These are phyloP conservation scores for Nomada lathburiana DNA, from an alignment of 2,888 invertebrate species.

Conservation along the genomic window DNA sequence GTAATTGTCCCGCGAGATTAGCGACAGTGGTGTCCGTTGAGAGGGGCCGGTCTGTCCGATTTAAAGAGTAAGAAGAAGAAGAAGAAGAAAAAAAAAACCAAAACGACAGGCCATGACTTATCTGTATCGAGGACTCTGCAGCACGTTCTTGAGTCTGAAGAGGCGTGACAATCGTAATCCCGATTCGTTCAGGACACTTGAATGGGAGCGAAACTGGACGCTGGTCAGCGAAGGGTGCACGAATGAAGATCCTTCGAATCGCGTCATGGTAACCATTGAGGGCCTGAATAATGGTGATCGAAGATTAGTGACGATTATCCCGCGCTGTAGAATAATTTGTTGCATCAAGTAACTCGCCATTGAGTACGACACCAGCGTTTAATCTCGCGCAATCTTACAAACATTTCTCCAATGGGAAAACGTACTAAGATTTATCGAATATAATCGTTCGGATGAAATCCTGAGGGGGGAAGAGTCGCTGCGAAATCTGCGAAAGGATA, in stretches of 20 bases:
- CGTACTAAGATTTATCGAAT: background rate
- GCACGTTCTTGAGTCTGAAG: constrained; percentile 67
- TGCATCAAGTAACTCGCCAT: constrained; percentile 25
- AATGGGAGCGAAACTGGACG: constrained; percentile 66
- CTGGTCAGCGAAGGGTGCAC: constrained; percentile 53
- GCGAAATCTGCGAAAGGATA: too few species aligned
- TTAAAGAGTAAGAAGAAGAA: constrained; percentile 19
- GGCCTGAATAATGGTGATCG: constrained; percentile 38
- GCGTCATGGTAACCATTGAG: constrained; percentile 33
- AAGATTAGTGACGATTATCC: constrained; percentile 46
- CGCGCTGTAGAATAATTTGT: constrained; percentile 16
- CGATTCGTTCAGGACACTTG: constrained; percentile 55
- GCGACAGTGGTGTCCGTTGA: constrained; percentile 51
- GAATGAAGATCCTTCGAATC: constrained; percentile 49
- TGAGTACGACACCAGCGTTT: background rate
- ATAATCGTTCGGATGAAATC: background rate
- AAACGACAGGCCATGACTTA: constrained; percentile 82
- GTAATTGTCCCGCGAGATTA: constrained; percentile 59
- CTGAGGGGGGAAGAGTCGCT: background rate
- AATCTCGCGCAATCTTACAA: too few species aligned
- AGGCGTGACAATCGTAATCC: constrained; percentile 77
- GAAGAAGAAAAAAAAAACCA: constrained; percentile 41
- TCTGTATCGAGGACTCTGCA: constrained; percentile 79
- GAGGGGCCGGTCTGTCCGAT: constrained; percentile 24
- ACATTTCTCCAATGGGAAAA: background rate